Percentiles rank a stretch among this genome's conserved stretches.
These are phyloP conservation scores for Antennarius maculatus DNA, from an alignment of 2,797 vertebrate genomes.

Conservation along the genomic window DNA sequence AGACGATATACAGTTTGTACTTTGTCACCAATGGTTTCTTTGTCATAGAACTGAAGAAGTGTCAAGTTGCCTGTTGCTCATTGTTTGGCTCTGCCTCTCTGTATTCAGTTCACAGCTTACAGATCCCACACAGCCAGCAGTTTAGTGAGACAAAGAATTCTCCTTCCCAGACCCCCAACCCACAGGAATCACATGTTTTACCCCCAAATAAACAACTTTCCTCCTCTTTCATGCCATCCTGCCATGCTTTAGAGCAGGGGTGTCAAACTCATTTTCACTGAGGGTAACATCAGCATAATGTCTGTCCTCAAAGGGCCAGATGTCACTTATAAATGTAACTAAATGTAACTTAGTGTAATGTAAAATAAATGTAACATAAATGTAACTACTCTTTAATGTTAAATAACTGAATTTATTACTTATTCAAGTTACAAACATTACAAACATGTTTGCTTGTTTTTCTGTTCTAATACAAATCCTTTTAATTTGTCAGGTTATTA, in stretches of 20 bases:
- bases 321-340: no score
- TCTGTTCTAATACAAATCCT: no score
- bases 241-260: slow-evolving; percentile 35
- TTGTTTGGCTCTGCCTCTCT: slow-evolving; percentile 30
- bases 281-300: no score
- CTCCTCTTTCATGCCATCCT: slow-evolving; percentile 25
- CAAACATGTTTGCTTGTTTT: no score
- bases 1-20: not conserved
- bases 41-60: slow-evolving; percentile 9
- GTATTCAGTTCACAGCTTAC: slow-evolving; percentile 60
- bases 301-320: no score
- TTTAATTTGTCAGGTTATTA: no score
- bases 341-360: no score
- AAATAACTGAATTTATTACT: no score
- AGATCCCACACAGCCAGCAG: slow-evolving; percentile 45
- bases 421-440: no score
- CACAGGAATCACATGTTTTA: slow-evolving; percentile 56
- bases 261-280: no score
- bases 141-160: slow-evolving; percentile 42
- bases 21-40: not conserved
- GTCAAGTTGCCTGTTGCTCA: not conserved
- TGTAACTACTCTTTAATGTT: no score
- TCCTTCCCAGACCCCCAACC: slow-evolving; percentile 36
- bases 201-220: not conserved
- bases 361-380: no score